Conservation (phyloP, 2,888 invertebrate genomes). For the Pandemis cinnamomeana region DNA sequence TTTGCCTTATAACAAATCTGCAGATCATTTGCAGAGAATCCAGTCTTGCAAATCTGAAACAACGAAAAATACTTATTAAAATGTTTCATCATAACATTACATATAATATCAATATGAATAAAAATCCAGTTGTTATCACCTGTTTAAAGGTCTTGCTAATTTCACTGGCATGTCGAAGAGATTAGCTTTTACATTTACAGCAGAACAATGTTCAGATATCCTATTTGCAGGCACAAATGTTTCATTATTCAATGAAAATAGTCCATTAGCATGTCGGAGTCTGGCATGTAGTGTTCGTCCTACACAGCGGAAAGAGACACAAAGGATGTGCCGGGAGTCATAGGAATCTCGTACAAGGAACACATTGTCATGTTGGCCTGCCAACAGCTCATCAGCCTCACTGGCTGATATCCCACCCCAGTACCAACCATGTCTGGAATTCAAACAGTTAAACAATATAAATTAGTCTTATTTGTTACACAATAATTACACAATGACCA, state of each 20-base stretch:
- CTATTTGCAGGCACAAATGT: conserved; percentile 81
- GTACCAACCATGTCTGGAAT: conserved; percentile 87
- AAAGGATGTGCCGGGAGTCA: conserved; percentile 87
- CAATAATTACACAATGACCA: not conserved
- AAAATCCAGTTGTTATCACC: conserved; percentile 55
- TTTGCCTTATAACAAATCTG: conserved; percentile 89
- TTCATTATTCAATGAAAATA: conserved; percentile 86
- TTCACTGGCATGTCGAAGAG: conserved; percentile 81
- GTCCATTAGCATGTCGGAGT: conserved; percentile 89
- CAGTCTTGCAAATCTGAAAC: conserved; percentile 87
- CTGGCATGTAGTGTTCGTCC: conserved; percentile 89
- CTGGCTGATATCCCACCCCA: conserved; percentile 90
- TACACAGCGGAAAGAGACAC: conserved; percentile 88
- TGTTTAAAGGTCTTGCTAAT: conserved; percentile 78
- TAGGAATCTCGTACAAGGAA: conserved; percentile 90
- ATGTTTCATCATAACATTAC: not conserved
- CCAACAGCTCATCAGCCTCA: conserved; percentile 88
- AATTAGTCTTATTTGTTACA: conserved; percentile 1
- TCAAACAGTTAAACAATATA: conserved; percentile 24
- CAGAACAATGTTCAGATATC: conserved; percentile 80
- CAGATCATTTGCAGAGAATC: conserved; percentile 89
- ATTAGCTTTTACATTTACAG: conserved; percentile 77
- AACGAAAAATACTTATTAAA: conserved; percentile 27
- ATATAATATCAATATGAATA: not conserved
- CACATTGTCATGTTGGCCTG: conserved; percentile 88